These are phyloP conservation scores for Danio kyathit DNA, from an alignment of 2,797 vertebrate species.

Conservation along the genomic window DNA sequence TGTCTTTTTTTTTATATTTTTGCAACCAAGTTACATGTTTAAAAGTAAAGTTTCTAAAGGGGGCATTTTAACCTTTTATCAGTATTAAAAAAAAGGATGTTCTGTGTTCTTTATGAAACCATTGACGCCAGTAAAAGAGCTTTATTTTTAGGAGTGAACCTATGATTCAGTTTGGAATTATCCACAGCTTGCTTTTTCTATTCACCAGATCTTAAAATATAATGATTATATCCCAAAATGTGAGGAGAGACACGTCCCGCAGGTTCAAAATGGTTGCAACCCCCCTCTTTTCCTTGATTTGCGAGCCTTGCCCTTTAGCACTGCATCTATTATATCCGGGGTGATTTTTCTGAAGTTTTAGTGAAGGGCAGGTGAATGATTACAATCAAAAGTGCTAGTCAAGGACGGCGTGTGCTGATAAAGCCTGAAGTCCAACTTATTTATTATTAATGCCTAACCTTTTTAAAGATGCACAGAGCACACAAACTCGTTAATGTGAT, in stretches of 20 bases:
- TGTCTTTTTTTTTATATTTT: not conserved
- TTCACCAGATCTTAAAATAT: not conserved
- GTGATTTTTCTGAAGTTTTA: constrained; percentile 33
- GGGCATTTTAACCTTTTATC: too few relatives aligned
- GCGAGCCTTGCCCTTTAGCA: constrained; percentile 4
- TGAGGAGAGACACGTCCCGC: not conserved
- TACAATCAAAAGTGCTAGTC: constrained; percentile 39
- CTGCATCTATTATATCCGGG: not conserved
- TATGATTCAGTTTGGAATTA: too few relatives aligned
- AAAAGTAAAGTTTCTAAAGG: not conserved
- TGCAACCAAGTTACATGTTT: not conserved
- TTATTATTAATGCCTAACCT: constrained; percentile 59
- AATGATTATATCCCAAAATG: not conserved
- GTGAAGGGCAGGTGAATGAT: constrained; percentile 44
- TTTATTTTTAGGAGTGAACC: too few relatives aligned
- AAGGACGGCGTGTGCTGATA: constrained; percentile 13
- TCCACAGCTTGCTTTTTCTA: not conserved
- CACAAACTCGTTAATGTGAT: constrained; percentile 44
- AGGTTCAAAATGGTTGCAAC: not conserved
- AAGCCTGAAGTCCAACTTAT: constrained; percentile 36
- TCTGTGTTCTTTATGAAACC: too few relatives aligned
- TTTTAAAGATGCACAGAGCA: constrained; percentile 52
- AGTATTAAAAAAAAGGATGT: too few relatives aligned
- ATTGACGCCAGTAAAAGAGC: too few relatives aligned
- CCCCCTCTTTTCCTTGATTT: not conserved